Percentiles rank a stretch among this genome's conserved stretches.
Evolutionary conservation across 2,888 invertebrate genomes (phyloP).

Genomic region (Leucophenga maculata): DNA sequence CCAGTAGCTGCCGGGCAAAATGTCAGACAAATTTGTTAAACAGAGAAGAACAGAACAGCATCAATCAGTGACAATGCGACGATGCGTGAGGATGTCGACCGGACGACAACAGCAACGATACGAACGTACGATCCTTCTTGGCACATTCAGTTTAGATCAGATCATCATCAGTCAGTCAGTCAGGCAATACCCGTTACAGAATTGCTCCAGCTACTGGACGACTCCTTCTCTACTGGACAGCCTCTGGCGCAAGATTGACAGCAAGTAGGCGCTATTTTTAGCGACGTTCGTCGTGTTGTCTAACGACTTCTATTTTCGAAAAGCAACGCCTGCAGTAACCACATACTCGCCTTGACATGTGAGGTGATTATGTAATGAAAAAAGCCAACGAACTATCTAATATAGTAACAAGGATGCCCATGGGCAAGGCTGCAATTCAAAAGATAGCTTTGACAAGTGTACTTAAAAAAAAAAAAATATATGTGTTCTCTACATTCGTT

Average conservation of each 20-base stretch:
- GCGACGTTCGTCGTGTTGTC: background rate
- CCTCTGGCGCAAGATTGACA: background rate
- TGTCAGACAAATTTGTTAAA: constrained; percentile 5
- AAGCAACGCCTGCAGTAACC: constrained; percentile 20
- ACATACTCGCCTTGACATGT: constrained; percentile 38
- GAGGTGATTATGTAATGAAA: constrained; percentile 60
- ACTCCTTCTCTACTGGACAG: background rate
- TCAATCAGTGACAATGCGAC: no score
- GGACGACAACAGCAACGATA: no score
- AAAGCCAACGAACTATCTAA: background rate
- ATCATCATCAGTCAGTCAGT: constrained; percentile 4
- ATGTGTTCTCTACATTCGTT: no score
- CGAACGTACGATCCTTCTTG: no score
- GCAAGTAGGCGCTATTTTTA: constrained; percentile 8
- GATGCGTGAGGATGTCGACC: no score
- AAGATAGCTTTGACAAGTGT: constrained; percentile 40
- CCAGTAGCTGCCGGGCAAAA: background rate
- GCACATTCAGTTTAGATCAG: background rate
- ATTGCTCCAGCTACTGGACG: background rate
- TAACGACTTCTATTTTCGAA: constrained; percentile 15
- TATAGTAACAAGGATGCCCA: constrained; percentile 7
- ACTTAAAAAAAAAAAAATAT: no score
- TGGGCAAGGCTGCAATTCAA: constrained; percentile 38
- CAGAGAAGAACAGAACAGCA: background rate
- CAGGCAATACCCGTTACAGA: no score